Evolutionary conservation across 2,113 vertebrate species (phyloP), one percentile per base, ranked within the genome.

Genomic region (Gopherus evgoodei): DNA sequence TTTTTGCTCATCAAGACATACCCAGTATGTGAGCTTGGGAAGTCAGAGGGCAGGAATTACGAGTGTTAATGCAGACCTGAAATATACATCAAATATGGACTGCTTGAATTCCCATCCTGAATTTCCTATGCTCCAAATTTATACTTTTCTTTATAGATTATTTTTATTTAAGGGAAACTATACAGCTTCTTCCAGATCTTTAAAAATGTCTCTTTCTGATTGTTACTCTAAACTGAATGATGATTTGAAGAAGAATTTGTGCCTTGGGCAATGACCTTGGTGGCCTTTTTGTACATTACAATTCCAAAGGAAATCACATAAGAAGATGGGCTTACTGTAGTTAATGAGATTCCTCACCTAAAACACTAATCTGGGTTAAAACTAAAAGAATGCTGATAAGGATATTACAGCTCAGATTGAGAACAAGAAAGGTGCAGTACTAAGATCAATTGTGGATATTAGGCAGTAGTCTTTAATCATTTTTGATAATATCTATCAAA

Each of bases 301-400:
- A 98, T 98, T 97, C 99, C 96, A 95, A 98, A 98, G 98, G 98
- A 99, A 98, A 98, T 98, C 98, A 98, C 98, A 98, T 98, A 98
- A 98, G 96, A 94, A 95, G 98, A 98, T 96, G 98, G 97, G 93
- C 94, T 98, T 91, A 97, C 97, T 97, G 95, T 98, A 98, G 98
- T 98, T 98, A 98, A 98, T 95, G 93, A 98, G 98, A 98, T 98
- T 96, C 98, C 92, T 96, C 96, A 96, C 97, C 92, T 97, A 98
- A 99, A 99, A 98, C 98, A 98, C 97, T 97, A 98, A 98, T 98
- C 98, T 98, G 98, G 97, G 98, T 98, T 98, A 98, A 99, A 99
- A 98, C 97, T 98, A 98, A 98, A 98, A 99, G 98, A 98, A 98
- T 97, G 96, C 97, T 98, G 99, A 98, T 99, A 98, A 98, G 98